A percentile compares a stretch with the other conserved stretches of the same genome.
phyloP scores from a whole-genome alignment of 2,797 vertebrate genomes.

The Eupleurogrammus muticus region DNA sequence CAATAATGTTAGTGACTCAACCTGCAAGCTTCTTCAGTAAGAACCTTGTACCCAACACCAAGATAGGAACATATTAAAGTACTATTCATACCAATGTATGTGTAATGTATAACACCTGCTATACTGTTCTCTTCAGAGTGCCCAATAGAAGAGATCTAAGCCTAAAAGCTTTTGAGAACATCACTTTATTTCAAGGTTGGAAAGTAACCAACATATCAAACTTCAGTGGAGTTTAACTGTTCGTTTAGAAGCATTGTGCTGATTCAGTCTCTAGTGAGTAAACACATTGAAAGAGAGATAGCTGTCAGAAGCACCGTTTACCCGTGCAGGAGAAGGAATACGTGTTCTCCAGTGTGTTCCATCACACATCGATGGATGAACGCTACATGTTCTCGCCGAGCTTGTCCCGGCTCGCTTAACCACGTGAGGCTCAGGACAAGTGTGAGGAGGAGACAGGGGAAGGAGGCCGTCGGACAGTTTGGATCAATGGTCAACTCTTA shows the following conservation, averaged over 20 bases:
- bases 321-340: constrained; percentile 6
- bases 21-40: neutral
- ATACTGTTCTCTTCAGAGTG: too few relatives aligned
- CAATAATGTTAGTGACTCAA: neutral
- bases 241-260: too few relatives aligned
- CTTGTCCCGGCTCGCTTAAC: constrained; percentile 28
- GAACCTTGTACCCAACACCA: neutral
- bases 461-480: constrained; percentile 47
- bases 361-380: constrained; percentile 33
- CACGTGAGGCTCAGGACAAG: constrained; percentile 58
- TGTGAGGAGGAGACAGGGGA: constrained; percentile 52
- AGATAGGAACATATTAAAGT: neutral
- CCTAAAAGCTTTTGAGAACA: too few relatives aligned
- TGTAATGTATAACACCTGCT: too few relatives aligned
- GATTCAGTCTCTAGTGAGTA: too few relatives aligned
- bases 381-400: constrained; percentile 11
- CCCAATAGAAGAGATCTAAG: too few relatives aligned
- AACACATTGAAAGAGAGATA: constrained; percentile 8
- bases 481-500: constrained; percentile 68
- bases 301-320: constrained; percentile 34
- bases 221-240: too few relatives aligned
- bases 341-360: constrained; percentile 37
- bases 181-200: too few relatives aligned
- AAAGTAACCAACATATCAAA: too few relatives aligned
- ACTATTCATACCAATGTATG: too few relatives aligned